phyloP scores from a whole-genome alignment of 2,113 vertebrate genomes.

The Vireo altiloquus region DNA sequence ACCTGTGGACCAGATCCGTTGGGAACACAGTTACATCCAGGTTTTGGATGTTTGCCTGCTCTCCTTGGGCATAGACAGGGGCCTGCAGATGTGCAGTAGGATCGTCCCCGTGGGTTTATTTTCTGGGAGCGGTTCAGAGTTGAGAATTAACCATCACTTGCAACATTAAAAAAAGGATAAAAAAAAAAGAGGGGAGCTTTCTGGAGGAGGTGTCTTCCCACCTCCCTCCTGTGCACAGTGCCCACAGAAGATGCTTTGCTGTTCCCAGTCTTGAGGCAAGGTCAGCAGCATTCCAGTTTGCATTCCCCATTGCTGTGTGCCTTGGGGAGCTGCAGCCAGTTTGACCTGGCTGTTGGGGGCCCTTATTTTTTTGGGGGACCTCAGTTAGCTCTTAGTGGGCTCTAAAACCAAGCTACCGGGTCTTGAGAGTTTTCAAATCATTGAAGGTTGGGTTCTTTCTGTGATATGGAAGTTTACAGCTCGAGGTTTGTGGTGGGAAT shows the following conservation, averaged over 20 bases:
- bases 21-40: background rate
- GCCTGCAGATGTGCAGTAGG: background rate
- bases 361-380: too few relatives aligned
- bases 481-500: background rate
- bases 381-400: background rate
- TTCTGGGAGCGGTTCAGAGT: background rate
- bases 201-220: background rate
- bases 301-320: background rate
- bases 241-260: background rate
- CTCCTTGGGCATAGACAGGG: background rate
- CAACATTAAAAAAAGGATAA: background rate
- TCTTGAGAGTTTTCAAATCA: background rate
- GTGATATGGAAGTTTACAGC: background rate
- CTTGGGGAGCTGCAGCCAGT: background rate
- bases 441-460: background rate
- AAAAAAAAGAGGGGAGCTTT: background rate
- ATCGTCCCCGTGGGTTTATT: fast-evolving
- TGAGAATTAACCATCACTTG: background rate
- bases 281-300: background rate
- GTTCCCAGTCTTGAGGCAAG: background rate
- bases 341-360: too few relatives aligned
- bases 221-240: background rate
- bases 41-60: background rate
- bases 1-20: background rate
- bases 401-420: background rate